Conservation (phyloP, 2,113 vertebrate genomes). For the Bubo scandiacus region DNA sequence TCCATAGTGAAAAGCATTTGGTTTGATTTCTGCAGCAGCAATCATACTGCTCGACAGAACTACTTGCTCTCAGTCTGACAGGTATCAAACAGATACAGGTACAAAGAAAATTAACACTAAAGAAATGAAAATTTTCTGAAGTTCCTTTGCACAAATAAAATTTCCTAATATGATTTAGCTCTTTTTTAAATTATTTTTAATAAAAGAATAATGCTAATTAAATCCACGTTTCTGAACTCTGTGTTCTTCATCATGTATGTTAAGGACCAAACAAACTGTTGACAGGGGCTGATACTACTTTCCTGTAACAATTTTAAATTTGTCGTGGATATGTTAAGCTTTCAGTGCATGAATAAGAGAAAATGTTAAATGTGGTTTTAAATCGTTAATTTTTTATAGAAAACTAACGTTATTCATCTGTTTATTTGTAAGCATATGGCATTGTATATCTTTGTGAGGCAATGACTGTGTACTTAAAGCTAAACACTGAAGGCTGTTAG, state of each 20-base stretch:
- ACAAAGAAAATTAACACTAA: neutral
- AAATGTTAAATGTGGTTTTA: neutral
- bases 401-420: neutral
- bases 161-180: neutral
- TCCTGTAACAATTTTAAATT: neutral
- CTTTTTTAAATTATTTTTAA: neutral
- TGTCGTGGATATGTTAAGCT: neutral
- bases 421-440: neutral
- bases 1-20: neutral
- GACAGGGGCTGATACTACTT: neutral
- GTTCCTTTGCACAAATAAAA: neutral
- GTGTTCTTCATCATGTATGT: neutral
- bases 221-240: neutral
- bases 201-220: neutral
- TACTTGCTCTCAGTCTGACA: neutral
- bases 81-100: neutral
- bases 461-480: neutral
- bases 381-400: accelerated
- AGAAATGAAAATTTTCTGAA: neutral
- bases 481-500: neutral
- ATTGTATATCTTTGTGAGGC: neutral
- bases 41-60: neutral
- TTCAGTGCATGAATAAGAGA: neutral
- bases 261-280: neutral
- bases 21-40: neutral